Conservation (phyloP, 2,113 vertebrate species). For the Cryptotis parvus region DNA sequence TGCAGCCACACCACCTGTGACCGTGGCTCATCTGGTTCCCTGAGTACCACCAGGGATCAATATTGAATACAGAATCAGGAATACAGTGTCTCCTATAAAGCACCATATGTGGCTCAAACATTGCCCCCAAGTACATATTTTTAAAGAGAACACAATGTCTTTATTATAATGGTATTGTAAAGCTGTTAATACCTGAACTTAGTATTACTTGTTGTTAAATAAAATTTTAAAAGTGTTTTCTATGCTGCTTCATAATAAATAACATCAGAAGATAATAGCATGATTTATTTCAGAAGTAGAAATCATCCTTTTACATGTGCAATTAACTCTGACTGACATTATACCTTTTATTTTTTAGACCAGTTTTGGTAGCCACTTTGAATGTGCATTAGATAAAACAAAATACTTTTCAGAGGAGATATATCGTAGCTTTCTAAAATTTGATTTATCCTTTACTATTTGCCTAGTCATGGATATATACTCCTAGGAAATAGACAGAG, state of each 20-base stretch:
- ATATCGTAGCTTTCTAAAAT: slow-evolving; percentile 18
- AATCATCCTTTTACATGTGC: slow-evolving; percentile 59
- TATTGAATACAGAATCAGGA: too few species aligned
- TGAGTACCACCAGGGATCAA: too few species aligned
- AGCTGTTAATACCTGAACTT: slow-evolving; percentile 38
- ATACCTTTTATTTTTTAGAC: slow-evolving; percentile 56
- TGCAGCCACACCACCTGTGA: too few species aligned
- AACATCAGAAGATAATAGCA: neutral
- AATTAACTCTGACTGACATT: slow-evolving; percentile 27
- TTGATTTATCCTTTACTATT: slow-evolving; percentile 42
- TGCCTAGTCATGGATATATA: neutral
- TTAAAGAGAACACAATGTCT: neutral
- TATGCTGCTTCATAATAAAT: slow-evolving; percentile 36
- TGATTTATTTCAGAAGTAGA: slow-evolving; percentile 54
- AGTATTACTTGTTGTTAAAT: slow-evolving; percentile 39
- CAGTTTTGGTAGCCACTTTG: slow-evolving; percentile 36
- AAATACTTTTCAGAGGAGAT: slow-evolving; percentile 13
- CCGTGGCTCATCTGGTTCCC: too few species aligned
- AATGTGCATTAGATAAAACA: slow-evolving; percentile 1
- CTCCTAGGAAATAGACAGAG: slow-evolving; percentile 21
- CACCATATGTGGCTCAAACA: too few species aligned
- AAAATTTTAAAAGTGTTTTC: slow-evolving; percentile 40
- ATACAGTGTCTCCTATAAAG: too few species aligned
- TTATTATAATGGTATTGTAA: slow-evolving; percentile 48
- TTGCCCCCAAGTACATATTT: too few species aligned